phyloP scores from a whole-genome alignment of 1,140 invertebrate genomes.

The Euschistus heros region DNA sequence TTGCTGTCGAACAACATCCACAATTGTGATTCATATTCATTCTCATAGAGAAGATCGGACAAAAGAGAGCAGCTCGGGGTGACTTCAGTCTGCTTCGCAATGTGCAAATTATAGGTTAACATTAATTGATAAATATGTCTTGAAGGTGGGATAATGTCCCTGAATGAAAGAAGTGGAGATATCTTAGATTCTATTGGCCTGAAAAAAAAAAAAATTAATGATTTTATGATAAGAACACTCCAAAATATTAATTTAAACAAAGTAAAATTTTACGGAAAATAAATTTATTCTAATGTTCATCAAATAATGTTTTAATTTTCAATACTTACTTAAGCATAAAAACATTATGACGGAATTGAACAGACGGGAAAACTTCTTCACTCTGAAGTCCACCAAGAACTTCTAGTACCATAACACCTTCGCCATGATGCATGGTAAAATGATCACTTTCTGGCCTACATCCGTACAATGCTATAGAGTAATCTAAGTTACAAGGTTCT shows the following conservation, averaged over 20 bases:
- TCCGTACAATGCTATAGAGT: slow-evolving; percentile 72
- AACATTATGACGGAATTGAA: slow-evolving; percentile 66
- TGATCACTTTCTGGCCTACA: slow-evolving; percentile 53
- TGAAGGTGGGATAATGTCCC: slow-evolving; percentile 76
- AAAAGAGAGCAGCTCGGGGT: slow-evolving; percentile 67
- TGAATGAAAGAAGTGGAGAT: slow-evolving; percentile 48
- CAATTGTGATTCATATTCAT: slow-evolving; percentile 87
- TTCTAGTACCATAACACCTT: slow-evolving; percentile 62
- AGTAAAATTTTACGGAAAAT: too few species aligned
- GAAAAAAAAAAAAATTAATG: slow-evolving; percentile 31
- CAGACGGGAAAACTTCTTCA: slow-evolving; percentile 67
- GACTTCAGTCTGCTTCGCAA: slow-evolving; percentile 72
- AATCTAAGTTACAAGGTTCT: slow-evolving; percentile 62
- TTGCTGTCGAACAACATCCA: slow-evolving; percentile 94
- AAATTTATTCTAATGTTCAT: too few species aligned
- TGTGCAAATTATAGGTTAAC: slow-evolving; percentile 74
- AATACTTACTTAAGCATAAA: slow-evolving; percentile 57
- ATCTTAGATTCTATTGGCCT: slow-evolving; percentile 74
- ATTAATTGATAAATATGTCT: slow-evolving; percentile 83
- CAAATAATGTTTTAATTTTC: background rate
- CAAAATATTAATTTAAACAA: background rate
- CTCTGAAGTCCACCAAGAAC: slow-evolving; percentile 53
- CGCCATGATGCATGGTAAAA: slow-evolving; percentile 58
- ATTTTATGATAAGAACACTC: too few species aligned
- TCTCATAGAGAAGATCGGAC: slow-evolving; percentile 83